Percentiles rank a stretch among this genome's conserved stretches.
Evolutionary conservation across 2,797 vertebrate species (phyloP).

Genomic region (Ceyx erithaca): DNA sequence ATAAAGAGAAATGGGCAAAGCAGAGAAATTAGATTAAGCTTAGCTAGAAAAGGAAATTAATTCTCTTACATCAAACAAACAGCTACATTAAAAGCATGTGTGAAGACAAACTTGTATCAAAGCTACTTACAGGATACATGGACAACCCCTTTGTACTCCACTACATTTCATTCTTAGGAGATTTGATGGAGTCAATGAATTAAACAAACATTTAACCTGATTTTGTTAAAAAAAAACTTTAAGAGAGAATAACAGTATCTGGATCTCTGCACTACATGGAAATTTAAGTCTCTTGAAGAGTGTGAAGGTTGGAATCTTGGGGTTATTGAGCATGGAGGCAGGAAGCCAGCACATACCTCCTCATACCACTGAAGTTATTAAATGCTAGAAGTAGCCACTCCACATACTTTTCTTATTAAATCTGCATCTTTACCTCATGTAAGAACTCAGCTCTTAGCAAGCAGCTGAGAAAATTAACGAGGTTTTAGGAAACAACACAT

Average conservation of each 20-base stretch:
- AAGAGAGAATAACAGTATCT: background rate
- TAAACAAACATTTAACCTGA: background rate
- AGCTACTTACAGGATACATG: background rate
- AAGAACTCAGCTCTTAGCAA: background rate
- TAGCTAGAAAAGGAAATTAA: background rate
- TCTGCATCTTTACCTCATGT: background rate
- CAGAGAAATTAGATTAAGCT: background rate
- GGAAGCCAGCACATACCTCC: background rate
- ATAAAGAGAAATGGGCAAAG: background rate
- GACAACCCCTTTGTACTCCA: background rate
- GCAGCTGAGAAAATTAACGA: background rate
- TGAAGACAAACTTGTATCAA: background rate
- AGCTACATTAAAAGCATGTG: background rate
- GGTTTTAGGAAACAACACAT: background rate
- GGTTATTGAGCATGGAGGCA: background rate
- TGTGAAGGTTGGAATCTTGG: background rate
- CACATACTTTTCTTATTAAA: conserved; percentile 9
- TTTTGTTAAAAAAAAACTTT: background rate
- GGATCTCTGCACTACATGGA: background rate
- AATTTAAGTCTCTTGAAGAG: background rate
- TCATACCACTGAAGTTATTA: background rate
- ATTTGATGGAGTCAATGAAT: background rate
- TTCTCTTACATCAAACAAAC: background rate
- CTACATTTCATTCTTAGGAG: background rate
- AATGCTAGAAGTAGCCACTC: background rate